Percentiles rank a stretch among this genome's conserved stretches.
phyloP scores from a whole-genome alignment of 2,797 vertebrate genomes.

The Luscinia luscinia region DNA sequence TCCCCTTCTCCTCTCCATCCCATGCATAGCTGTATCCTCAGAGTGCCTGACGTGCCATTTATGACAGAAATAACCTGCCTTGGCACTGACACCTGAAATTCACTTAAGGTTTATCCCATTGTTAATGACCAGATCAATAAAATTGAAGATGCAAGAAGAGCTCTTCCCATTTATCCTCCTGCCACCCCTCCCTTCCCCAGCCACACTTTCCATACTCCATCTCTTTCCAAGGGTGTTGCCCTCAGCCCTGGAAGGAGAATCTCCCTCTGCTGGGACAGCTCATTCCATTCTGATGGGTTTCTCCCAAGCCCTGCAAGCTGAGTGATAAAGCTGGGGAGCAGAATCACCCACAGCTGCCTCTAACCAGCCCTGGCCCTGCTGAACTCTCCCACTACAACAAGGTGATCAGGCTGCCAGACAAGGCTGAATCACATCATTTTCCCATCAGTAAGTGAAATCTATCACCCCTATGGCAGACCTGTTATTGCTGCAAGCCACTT shows the following conservation, averaged over 20 bases:
- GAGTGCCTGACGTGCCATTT: not conserved
- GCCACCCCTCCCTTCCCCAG: not conserved
- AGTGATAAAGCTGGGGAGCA: not conserved
- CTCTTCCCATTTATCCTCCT: conserved; percentile 40
- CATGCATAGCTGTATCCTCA: not conserved
- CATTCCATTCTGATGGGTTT: not conserved
- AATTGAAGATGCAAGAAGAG: conserved; percentile 21
- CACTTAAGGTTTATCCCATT: conserved; percentile 37
- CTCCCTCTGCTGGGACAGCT: not conserved
- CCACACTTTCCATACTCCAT: not conserved
- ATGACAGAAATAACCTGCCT: conserved; percentile 39
- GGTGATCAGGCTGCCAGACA: conserved; percentile 30
- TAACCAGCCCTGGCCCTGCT: conserved; percentile 33
- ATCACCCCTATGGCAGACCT: conserved; percentile 31
- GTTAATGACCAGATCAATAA: conserved; percentile 55
- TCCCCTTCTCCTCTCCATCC: not conserved
- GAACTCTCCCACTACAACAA: conserved; percentile 36
- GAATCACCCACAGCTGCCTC: not conserved
- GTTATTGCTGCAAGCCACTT: conserved; percentile 35
- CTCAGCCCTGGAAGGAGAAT: not conserved
- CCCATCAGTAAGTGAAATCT: conserved; percentile 58
- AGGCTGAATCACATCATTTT: conserved; percentile 64
- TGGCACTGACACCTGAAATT: conserved; percentile 61
- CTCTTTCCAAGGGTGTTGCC: not conserved
- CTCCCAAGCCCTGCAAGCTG: conserved; percentile 15